These are phyloP conservation scores for Thecophora atra DNA, from an alignment of 2,888 invertebrate genomes.

Conservation along the genomic window DNA sequence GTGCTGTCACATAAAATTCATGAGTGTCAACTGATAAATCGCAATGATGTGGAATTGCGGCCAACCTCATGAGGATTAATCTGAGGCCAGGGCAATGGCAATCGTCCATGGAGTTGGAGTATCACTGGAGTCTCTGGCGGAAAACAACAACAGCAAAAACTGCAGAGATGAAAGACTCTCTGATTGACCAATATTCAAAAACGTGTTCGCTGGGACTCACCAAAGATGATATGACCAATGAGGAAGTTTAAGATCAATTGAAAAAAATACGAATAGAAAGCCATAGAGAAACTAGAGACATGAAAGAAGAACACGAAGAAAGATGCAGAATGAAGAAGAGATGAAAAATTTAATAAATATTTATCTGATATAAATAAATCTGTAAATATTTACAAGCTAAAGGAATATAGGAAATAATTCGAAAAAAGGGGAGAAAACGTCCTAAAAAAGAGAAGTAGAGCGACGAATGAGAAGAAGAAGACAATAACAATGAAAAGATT, in stretches of 20 bases:
- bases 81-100: conserved; percentile 8
- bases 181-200: conserved; percentile 8
- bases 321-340: not conserved
- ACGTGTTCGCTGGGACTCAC: not conserved
- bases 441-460: not conserved
- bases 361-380: too few relatives aligned
- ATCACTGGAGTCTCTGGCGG: not conserved
- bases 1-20: too few relatives aligned
- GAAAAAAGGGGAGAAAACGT: not conserved
- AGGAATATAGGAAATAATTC: not conserved
- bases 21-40: too few relatives aligned
- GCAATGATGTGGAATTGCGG: too few relatives aligned
- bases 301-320: not conserved
- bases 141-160: not conserved
- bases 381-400: not conserved
- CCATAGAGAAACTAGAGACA: not conserved
- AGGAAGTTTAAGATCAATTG: not conserved
- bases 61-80: too few relatives aligned
- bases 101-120: not conserved
- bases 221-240: not conserved
- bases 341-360: too few relatives aligned
- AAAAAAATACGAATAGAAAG: too few relatives aligned
- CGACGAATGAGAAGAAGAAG: not conserved
- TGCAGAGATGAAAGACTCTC: not conserved
- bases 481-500: not conserved